Percentiles rank a stretch among this genome's conserved stretches.
Conservation (phyloP, 2,888 invertebrate species). For the Tuta absoluta region DNA sequence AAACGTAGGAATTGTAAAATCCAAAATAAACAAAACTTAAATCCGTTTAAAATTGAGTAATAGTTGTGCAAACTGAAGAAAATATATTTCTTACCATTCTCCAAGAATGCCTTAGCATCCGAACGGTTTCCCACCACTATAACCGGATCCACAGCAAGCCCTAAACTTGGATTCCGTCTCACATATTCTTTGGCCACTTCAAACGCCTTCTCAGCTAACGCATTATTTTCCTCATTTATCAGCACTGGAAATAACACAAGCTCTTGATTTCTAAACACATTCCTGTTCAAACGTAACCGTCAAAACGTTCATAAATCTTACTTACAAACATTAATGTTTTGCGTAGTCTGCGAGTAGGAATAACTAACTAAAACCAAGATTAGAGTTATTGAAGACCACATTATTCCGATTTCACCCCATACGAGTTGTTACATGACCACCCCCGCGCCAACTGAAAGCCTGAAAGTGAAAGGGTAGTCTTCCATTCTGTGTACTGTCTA, state of each 20-base stretch:
- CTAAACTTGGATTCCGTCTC: conserved; percentile 85
- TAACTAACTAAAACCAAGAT: conserved; percentile 43
- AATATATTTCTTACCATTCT: conserved; percentile 81
- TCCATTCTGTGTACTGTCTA: conserved; percentile 55
- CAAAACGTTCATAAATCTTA: conserved; percentile 43
- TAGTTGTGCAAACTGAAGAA: too few relatives aligned
- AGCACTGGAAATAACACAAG: conserved; percentile 77
- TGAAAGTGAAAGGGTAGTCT: conserved; percentile 15
- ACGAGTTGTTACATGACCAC: background rate
- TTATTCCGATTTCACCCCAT: conserved; percentile 27
- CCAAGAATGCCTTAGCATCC: conserved; percentile 86
- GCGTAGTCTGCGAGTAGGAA: conserved; percentile 81
- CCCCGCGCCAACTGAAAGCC: conserved; percentile 11
- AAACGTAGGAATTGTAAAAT: too few relatives aligned
- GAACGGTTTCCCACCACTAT: conserved; percentile 86
- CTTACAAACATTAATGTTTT: conserved; percentile 88
- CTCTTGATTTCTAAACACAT: conserved; percentile 2
- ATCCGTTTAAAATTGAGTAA: too few relatives aligned
- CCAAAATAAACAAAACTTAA: too few relatives aligned
- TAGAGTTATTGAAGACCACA: conserved; percentile 43
- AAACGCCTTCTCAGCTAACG: conserved; percentile 85
- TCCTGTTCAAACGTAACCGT: conserved; percentile 15
- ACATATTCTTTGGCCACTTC: conserved; percentile 87
- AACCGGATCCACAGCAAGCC: conserved; percentile 82
- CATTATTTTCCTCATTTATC: conserved; percentile 88